These are phyloP conservation scores for Syrphus vitripennis DNA, from an alignment of 2,888 invertebrate genomes.

Conservation along the genomic window DNA sequence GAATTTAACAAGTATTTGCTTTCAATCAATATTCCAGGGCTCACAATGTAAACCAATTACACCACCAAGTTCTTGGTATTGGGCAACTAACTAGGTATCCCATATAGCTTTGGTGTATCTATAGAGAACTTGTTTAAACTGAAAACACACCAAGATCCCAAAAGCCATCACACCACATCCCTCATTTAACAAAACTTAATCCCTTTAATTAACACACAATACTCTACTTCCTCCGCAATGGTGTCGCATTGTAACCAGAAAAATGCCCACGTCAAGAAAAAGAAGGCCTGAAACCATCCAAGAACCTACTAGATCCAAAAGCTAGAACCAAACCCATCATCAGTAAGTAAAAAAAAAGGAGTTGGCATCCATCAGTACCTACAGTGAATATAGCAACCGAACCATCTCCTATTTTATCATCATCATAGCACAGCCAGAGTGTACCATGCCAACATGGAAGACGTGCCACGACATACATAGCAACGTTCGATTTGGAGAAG, in stretches of 20 bases:
- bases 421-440: not conserved
- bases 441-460: slow-evolving; percentile 2
- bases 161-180: slow-evolving; percentile 7
- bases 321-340: not conserved
- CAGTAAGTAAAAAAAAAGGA: slow-evolving; percentile 12
- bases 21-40: slow-evolving; percentile 13
- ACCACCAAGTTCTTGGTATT: not conserved
- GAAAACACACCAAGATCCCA: not conserved
- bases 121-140: not conserved
- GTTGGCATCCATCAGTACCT: slow-evolving; percentile 37
- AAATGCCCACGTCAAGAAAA: slow-evolving; percentile 26
- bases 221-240: not conserved
- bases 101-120: not conserved
- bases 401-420: not conserved
- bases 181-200: slow-evolving; percentile 28
- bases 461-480: not conserved
- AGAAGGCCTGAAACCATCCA: slow-evolving; percentile 14
- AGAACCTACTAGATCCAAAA: not conserved
- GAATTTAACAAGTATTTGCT: not conserved
- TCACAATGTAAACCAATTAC: slow-evolving; percentile 42
- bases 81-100: too few species aligned
- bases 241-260: slow-evolving; percentile 1
- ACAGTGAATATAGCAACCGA: slow-evolving; percentile 3
- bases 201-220: slow-evolving; percentile 36
- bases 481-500: not conserved